Evolutionary conservation across 2,888 invertebrate species (phyloP), one percentile per base, ranked within the genome.

Genomic region (Ditylenchus weischeri): DNA sequence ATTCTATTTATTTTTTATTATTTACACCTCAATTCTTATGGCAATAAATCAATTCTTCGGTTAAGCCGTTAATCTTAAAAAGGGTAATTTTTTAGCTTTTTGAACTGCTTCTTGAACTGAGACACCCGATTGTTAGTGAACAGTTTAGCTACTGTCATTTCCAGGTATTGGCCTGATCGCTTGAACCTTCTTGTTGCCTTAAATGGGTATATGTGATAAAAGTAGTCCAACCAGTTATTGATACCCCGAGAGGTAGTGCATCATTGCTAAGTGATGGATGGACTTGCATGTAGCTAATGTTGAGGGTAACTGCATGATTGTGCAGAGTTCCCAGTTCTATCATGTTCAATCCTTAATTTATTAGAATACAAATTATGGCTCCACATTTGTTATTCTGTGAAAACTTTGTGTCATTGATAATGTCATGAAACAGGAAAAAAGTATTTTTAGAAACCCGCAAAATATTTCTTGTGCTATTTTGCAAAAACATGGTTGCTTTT

Each of bases 21-120:
- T 43, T 38, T 43, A 43, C 43, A 43, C 43, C 15, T 43, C 3
- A 13, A 43, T 15, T 43, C 43, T 8, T 6, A 43, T 43, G 43
- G 43, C 43, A 43, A 43, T 43, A 2, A 13, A 43, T 6, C 43
- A 15, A 10, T 43, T 43, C 15, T 15, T 15, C 5, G 43, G 11
- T 8, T 43, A 43, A 43, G 8, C 2, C 8, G 3, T 48, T 48
- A 13, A 19, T 23, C 35, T 66, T 65, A 68, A 58, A 68, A 75
- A n/a, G 71, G 75, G 63, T 79, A 79, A 48, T 75, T 77, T 51
- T 71, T 64, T 19, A 79, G 64, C 62, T 82, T 81, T 58, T 76
- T 75, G 74, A 81, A 81, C 81, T 82, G 82, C 60, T 81, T 81
- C 69, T 81, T 81, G 75, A 81, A 81, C 62, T 81, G 81, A 7